These are phyloP conservation scores for Drosophila prolongata DNA, from an alignment of 2,888 invertebrate genomes.

Conservation along the genomic window DNA sequence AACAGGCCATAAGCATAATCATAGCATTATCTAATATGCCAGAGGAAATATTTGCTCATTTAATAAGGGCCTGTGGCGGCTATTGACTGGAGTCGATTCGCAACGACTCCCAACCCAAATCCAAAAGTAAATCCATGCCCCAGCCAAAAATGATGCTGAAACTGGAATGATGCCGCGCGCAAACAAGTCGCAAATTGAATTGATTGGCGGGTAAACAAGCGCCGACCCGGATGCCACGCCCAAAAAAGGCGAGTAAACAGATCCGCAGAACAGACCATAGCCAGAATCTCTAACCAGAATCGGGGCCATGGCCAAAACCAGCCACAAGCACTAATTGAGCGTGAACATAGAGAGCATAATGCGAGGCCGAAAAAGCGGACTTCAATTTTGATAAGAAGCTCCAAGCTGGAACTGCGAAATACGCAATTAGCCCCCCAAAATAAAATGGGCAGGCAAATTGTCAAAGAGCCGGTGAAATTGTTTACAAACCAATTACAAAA, in stretches of 20 bases:
- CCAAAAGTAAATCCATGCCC: neutral
- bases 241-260: constrained; percentile 32
- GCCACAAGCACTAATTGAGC: constrained; percentile 56
- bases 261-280: constrained; percentile 11
- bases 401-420: constrained; percentile 31
- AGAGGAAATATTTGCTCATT: constrained; percentile 50
- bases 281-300: constrained; percentile 26
- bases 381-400: constrained; percentile 54
- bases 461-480: constrained; percentile 73
- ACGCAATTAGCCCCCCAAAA: constrained; percentile 61
- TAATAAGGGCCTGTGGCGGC: constrained; percentile 38
- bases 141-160: constrained; percentile 33
- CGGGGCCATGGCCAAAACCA: constrained; percentile 9
- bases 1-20: constrained; percentile 49
- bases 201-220: constrained; percentile 63
- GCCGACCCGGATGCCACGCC: constrained; percentile 30
- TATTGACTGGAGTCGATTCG: constrained; percentile 18
- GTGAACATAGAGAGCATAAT: constrained; percentile 57
- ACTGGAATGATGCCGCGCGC: constrained; percentile 37
- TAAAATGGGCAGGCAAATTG: constrained; percentile 65
- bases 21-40: constrained; percentile 48
- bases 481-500: constrained; percentile 77
- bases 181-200: constrained; percentile 59
- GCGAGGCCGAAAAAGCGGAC: constrained; percentile 26
- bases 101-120: constrained; percentile 1